Conservation (phyloP, 2,113 vertebrate genomes). For the Pseudopodoces humilis region DNA sequence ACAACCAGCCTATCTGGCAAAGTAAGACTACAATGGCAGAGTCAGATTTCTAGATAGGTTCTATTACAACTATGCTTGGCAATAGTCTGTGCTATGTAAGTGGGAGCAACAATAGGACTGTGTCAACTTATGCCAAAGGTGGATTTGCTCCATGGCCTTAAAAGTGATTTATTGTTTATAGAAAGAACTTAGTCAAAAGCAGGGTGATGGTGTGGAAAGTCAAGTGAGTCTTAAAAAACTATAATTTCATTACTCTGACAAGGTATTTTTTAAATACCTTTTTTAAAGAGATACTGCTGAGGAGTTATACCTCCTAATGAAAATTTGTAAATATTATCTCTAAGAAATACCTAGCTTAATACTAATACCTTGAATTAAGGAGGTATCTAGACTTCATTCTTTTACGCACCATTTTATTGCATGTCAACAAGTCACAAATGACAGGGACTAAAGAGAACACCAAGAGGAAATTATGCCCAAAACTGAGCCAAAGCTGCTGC, state of each 20-base stretch:
- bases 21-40: conserved; percentile 29
- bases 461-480: background rate
- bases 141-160: conserved; percentile 32
- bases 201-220: background rate
- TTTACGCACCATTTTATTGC: background rate
- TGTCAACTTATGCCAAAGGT: background rate
- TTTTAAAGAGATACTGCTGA: background rate
- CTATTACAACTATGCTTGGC: conserved; percentile 27
- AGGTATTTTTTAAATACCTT: background rate
- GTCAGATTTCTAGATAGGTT: conserved; percentile 45
- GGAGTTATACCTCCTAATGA: background rate
- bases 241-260: background rate
- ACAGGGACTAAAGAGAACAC: background rate
- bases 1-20: background rate
- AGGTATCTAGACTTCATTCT: background rate
- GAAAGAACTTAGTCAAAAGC: background rate
- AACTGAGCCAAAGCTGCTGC: background rate
- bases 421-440: background rate
- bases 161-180: conserved; percentile 25
- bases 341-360: background rate
- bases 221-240: background rate
- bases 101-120: conserved; percentile 5
- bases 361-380: background rate
- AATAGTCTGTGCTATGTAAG: background rate
- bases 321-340: background rate